A percentile compares a stretch with the other conserved stretches of the same genome.
Conservation (phyloP, 2,888 invertebrate species). For the Synergus japonicus region DNA sequence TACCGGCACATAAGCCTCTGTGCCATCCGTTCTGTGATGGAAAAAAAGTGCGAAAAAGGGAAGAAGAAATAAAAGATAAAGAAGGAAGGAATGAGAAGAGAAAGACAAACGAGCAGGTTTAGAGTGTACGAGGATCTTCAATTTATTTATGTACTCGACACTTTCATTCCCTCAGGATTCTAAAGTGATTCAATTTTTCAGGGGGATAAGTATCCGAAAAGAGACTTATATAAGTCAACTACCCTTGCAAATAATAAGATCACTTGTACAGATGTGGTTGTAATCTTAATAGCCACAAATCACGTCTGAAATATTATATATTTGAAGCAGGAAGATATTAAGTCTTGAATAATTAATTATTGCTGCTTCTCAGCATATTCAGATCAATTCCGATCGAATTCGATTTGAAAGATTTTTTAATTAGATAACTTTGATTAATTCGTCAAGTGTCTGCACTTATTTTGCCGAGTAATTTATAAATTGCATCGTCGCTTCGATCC, state of each 20-base stretch:
- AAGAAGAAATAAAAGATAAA: conserved; percentile 46
- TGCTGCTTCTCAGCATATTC: background rate
- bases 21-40: conserved; percentile 49
- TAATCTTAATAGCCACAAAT: background rate
- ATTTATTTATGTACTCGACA: conserved; percentile 12
- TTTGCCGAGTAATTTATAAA: conserved; percentile 25
- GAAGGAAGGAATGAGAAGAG: conserved; percentile 51
- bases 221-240: background rate
- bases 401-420: conserved; percentile 12
- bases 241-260: background rate
- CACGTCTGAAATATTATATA: background rate
- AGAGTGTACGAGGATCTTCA: background rate
- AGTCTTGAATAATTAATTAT: background rate
- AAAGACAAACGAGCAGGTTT: conserved; percentile 50
- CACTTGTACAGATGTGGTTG: background rate
- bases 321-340: too few relatives aligned
- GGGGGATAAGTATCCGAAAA: background rate
- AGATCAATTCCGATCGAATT: background rate
- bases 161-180: background rate
- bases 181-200: conserved; percentile 4
- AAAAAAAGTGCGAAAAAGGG: conserved; percentile 46
- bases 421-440: conserved; percentile 8
- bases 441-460: background rate
- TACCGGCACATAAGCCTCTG: conserved; percentile 51
- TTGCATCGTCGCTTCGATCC: background rate